Evolutionary conservation across 2,113 vertebrate genomes (phyloP), one percentile per base, ranked within the genome.

Genomic region (Ptilorrhoa leucosticta): DNA sequence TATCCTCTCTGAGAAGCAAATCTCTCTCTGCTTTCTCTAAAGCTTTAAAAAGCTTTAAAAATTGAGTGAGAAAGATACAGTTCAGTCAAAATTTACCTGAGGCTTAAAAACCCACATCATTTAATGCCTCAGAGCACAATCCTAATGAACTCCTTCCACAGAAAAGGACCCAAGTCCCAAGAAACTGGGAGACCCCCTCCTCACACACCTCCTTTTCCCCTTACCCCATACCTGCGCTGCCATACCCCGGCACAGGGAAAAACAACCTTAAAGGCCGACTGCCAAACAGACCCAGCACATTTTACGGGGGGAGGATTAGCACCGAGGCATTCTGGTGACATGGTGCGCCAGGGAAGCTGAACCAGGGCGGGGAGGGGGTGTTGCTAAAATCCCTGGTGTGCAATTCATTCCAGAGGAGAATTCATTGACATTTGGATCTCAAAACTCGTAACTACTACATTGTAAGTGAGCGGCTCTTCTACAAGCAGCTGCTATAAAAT

Each of bases 351-450:
- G 70, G 57, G 50, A 91, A 82, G 58, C 76, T 88, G 79, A 85
- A 79, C 37, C 5, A 1, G 39, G 47, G 47, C 28, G 1, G 39
- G 31, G 47, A 81, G 54, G 47, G 69, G 47, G 42, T 81, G 51
- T 66, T 94, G 72, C 60, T 83, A 40, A 89, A 92, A 95, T 68
- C 90, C 72, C 76, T 37, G 42, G 44, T 71, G 88, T 39, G 54
- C 65, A 89, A 93, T 81, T 94, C 85, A 84, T 95, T 93, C 86
- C 86, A 87, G 85, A 93, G 42, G 39, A 86, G 81, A 92, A 95
- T 90, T 92, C 88, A 94, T 64, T 94, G 94, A 89, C 86, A 64
- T 95, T 93, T 79, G 65, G 45, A 72, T 93, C 93, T 87, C 83
- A 82, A 60, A 95, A 84, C 22, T 92, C 3, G 0, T 73, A 89